Evolutionary conservation across 2,113 vertebrate genomes (phyloP).

Genomic region (Callopanchax toddi): DNA sequence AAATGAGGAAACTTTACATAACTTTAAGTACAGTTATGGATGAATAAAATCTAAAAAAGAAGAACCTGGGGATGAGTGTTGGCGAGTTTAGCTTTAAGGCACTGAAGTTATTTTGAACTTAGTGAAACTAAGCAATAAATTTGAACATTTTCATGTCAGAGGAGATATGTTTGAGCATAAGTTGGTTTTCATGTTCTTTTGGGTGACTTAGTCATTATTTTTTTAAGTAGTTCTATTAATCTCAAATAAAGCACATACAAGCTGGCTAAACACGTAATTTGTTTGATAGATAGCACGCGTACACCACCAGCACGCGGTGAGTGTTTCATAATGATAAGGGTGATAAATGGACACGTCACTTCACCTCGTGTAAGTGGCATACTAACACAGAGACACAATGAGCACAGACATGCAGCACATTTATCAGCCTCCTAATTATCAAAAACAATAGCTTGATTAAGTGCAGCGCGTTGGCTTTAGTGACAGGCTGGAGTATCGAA

Average conservation of each 20-base stretch:
- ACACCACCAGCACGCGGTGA: constrained; percentile 19
- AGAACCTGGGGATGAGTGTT: too few relatives aligned
- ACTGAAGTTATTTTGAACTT: too few relatives aligned
- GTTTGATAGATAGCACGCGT: constrained; percentile 39
- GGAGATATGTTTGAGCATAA: too few relatives aligned
- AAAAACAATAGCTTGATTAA: constrained; percentile 40
- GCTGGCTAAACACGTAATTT: constrained; percentile 1
- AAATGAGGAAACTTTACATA: too few relatives aligned
- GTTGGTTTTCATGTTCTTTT: not conserved
- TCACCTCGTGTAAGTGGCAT: constrained; percentile 54
- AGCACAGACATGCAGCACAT: constrained; percentile 53
- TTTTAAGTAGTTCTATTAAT: not conserved
- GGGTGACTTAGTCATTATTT: not conserved
- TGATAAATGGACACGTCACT: constrained; percentile 55
- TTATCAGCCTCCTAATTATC: constrained; percentile 58
- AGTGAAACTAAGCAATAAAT: too few relatives aligned
- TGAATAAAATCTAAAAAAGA: too few relatives aligned
- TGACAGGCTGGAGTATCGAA: constrained; percentile 23
- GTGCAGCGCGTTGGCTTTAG: constrained; percentile 12
- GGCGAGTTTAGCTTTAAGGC: too few relatives aligned
- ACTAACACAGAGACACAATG: constrained; percentile 54
- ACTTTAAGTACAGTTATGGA: too few relatives aligned
- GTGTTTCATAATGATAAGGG: constrained; percentile 51
- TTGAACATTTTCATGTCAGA: too few relatives aligned
- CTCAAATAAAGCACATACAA: constrained; percentile 4